These are phyloP conservation scores for Rutilus rutilus DNA, from an alignment of 2,113 vertebrate genomes.

Conservation along the genomic window DNA sequence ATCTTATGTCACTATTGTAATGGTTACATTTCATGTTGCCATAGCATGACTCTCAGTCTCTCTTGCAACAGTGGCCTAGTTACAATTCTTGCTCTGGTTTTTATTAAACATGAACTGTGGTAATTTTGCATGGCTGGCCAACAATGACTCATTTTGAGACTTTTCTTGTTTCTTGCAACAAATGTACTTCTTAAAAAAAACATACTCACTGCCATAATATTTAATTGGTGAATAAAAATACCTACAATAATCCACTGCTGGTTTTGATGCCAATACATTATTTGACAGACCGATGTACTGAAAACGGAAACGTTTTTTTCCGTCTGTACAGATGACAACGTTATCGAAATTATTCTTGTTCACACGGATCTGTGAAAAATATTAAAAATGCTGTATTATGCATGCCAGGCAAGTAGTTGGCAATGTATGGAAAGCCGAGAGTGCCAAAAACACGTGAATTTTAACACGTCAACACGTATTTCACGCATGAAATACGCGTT, in stretches of 20 bases:
- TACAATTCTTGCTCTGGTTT: constrained; percentile 29
- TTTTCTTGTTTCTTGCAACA: constrained; percentile 21
- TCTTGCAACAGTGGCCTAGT: constrained; percentile 22
- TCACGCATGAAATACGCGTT: no score
- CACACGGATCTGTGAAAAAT: no score
- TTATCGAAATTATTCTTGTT: no score
- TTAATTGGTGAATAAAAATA: constrained; percentile 22
- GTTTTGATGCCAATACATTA: constrained; percentile 2
- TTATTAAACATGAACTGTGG: constrained; percentile 15
- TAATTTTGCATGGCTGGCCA: constrained; percentile 25
- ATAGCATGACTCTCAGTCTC: constrained; percentile 20
- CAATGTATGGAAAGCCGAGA: no score
- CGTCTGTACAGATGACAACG: no score
- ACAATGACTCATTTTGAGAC: constrained; percentile 25
- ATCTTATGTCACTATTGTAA: constrained; percentile 34
- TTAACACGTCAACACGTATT: no score
- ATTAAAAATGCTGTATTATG: no score
- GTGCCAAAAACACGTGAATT: no score
- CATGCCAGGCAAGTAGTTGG: no score
- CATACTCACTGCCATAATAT: not conserved
- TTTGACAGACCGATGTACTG: not conserved
- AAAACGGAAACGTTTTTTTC: no score
- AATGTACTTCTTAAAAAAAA: constrained; percentile 3
- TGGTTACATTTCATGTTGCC: constrained; percentile 25
- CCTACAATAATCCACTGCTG: not conserved